phyloP scores from a whole-genome alignment of 53 echinoderm and acorn worm genomes.

The Temnopleurus reevesii region DNA sequence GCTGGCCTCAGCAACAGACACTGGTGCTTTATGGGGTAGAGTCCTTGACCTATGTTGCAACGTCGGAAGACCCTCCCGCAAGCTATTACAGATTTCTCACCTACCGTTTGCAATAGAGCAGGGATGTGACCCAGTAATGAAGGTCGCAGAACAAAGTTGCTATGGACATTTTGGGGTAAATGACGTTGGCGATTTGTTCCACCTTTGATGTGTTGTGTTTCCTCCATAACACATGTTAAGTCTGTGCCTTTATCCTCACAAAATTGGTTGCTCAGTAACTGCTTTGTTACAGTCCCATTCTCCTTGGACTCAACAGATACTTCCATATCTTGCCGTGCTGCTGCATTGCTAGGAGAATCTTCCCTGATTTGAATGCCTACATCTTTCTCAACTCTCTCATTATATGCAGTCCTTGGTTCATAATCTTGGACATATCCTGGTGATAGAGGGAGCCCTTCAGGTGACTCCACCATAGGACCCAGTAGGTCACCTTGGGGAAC shows the following conservation, averaged over 20 bases:
- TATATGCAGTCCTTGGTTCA: background rate
- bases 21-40: slow-evolving; percentile 86
- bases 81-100: background rate
- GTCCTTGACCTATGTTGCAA: slow-evolving; percentile 38
- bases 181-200: too few relatives aligned
- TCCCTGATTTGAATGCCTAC: background rate
- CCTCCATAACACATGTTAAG: too few relatives aligned
- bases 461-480: background rate
- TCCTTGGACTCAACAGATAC: background rate
- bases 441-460: background rate
- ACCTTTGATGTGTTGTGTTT: too few relatives aligned
- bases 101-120: background rate
- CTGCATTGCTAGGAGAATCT: background rate
- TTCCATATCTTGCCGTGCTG: background rate
- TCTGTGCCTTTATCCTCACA: background rate
- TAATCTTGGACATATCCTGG: background rate
- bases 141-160: slow-evolving; percentile 11
- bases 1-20: slow-evolving; percentile 40
- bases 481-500: background rate
- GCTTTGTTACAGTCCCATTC: background rate
- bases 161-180: background rate
- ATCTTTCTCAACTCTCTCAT: background rate
- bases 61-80: slow-evolving; percentile 23
- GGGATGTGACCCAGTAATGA: background rate
- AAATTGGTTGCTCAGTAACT: too few relatives aligned